Evolutionary conservation across 2,888 invertebrate species (phyloP).

Genomic region (Petrophora chlorosata): DNA sequence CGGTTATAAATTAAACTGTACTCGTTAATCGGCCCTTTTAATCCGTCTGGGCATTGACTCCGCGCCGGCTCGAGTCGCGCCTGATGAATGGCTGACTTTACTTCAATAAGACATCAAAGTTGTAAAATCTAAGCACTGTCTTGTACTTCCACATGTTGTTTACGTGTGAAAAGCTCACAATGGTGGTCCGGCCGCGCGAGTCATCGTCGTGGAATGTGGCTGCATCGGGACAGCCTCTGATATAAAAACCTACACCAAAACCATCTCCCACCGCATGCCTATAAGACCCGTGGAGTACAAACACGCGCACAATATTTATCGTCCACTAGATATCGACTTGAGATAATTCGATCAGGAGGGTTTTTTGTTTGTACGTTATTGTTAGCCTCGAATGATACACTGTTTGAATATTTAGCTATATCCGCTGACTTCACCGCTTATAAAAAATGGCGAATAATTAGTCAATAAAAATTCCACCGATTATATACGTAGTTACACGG

Average conservation of each 20-base stretch:
- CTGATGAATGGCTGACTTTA: constrained; percentile 56
- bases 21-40: constrained; percentile 80
- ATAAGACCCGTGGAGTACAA: constrained; percentile 20
- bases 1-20: constrained; percentile 78
- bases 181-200: constrained; percentile 52
- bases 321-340: constrained; percentile 66
- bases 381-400: constrained; percentile 82
- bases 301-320: constrained; percentile 33
- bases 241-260: constrained; percentile 31
- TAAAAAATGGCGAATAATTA: constrained; percentile 82
- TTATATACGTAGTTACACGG: constrained; percentile 78
- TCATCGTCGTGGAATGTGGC: constrained; percentile 76
- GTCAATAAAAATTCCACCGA: constrained; percentile 83
- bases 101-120: constrained; percentile 50
- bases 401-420: constrained; percentile 82
- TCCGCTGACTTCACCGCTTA: constrained; percentile 82
- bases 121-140: constrained; percentile 61
- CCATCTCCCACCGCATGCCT: constrained; percentile 25
- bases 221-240: constrained; percentile 58
- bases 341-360: constrained; percentile 63
- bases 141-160: constrained; percentile 49
- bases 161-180: constrained; percentile 53
- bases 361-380: constrained; percentile 77
- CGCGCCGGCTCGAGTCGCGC: constrained; percentile 44
- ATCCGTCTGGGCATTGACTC: constrained; percentile 82